These are phyloP conservation scores for Lytechinus variegatus DNA, from an alignment of 35 echinoderm and acorn worm genomes.

Conservation along the genomic window DNA sequence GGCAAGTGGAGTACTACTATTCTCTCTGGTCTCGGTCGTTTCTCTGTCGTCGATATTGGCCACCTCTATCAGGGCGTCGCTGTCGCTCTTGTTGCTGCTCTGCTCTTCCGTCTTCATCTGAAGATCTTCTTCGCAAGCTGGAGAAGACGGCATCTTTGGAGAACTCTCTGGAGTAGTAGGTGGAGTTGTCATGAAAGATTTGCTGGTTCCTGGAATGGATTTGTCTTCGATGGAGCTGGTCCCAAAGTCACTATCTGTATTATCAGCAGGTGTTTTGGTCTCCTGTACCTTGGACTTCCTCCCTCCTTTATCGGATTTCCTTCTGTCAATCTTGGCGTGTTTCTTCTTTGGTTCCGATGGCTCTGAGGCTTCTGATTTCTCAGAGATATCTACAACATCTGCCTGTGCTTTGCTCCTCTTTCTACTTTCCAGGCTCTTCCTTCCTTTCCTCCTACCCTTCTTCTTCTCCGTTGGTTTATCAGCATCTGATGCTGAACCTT, in stretches of 20 bases:
- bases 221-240: slow-evolving; percentile 6
- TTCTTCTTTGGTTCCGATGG: slow-evolving; percentile 52
- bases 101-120: slow-evolving; percentile 56
- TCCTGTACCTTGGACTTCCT: slow-evolving; percentile 27
- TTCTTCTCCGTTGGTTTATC: slow-evolving; percentile 48
- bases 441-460: slow-evolving; percentile 49
- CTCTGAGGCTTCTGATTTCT: slow-evolving; percentile 53
- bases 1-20: not conserved
- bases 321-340: slow-evolving; percentile 49
- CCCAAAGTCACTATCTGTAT: slow-evolving; percentile 40
- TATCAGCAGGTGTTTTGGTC: not conserved
- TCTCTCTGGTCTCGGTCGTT: slow-evolving; percentile 11
- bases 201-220: slow-evolving; percentile 15
- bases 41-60: slow-evolving; percentile 61
- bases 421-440: slow-evolving; percentile 39
- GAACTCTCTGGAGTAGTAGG: slow-evolving; percentile 93
- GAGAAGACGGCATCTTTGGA: slow-evolving; percentile 58
- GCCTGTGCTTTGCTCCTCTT: slow-evolving; percentile 56
- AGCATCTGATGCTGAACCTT: slow-evolving; percentile 33
- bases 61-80: slow-evolving; percentile 80
- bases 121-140: slow-evolving; percentile 60
- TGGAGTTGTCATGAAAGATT: slow-evolving; percentile 69
- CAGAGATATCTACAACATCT: slow-evolving; percentile 17
- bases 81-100: slow-evolving; percentile 82
- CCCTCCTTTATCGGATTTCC: slow-evolving; percentile 37